Evolutionary conservation across 2,797 vertebrate species (phyloP), one percentile per base, ranked within the genome.

Genomic region (Emys orbicularis): DNA sequence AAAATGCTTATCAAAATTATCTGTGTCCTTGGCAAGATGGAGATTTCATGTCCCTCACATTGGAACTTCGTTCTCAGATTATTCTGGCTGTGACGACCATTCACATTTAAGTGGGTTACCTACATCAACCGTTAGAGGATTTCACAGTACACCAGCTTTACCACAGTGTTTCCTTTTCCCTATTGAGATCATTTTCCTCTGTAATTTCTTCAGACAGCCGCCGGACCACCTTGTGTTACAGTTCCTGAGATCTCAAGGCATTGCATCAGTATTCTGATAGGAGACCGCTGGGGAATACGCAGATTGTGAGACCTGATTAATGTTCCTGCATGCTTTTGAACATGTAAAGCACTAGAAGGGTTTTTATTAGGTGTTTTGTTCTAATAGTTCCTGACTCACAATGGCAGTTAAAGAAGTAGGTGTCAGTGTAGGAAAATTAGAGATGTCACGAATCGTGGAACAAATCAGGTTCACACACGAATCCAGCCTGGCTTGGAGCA

Each of bases 331-430:
- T 56, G 82, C 93, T 91, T 93, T 90, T 87, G 5, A 9, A 27
- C n/a, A 79, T 1, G 0, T 11, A 54, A 41, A 29, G 61, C 8
- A 2, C 88, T 44, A 87, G 83, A 85, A 0, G 0, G 80, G 10
- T 89, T 57, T 77, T 91, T 37, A 8, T 76, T 16, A 44, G 29
- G 31, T 53, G 41, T 56, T 88, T 65, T 92, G 77, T 54, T 92
- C 72, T 72, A 79, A 50, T 7, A 93, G 82, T 47, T 93, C 74
- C 49, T 57, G 53, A 83, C 23, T 5, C 65, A 41, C 0, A 2
- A 15, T 27, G 34, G 47, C 0, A 0, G n/a, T 57, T 79, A 49
- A 49, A 86, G 54, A 1, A 8, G 49, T 80, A 81, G 54, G 80
- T 50, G 16, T 9, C n/a, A 41, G 19, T 25, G 37, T 72, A 72